Base-by-base conservation (phyloP, 1,140 invertebrate species). In the Drosophila repleta region DNA sequence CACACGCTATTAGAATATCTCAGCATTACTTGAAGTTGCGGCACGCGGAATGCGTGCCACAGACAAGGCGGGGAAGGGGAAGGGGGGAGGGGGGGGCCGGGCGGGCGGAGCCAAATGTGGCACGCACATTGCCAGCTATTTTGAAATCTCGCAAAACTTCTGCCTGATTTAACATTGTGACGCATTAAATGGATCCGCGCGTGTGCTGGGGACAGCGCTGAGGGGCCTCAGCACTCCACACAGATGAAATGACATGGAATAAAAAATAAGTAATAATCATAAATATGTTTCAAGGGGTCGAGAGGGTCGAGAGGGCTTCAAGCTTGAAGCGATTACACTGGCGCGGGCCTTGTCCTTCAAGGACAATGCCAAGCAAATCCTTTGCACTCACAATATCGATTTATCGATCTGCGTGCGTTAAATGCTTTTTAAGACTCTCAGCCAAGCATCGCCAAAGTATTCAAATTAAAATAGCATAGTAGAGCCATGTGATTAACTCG, bases 1-100 rank as follows among this genome's bases (percentile, higher is more conserved):
- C 69, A 77, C 79, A 74, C 55, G 79, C 79, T 74, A 82, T 77
- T 81, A 82, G 79, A 81, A 81, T 82, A 82, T 82, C 74, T 78
- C 79, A 69, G 74, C 63, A 74, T 81, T 81, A 74, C 60, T 69
- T 63, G 29, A 39, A 63, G 58, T 56, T 69, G 66, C 24, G 49
- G 51, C 60, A 56, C 68, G 69, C 68, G 55, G 53, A 71, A 41
- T 29, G 49, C 57, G 29, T 29, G 26, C 41, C 35, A 18, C 35
- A 13, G 24, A 8, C 37, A 7, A 0, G n/a, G 21, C 29, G n/a
- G 10, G 26, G 39, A n/a, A 1, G n/a, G n/a, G n/a, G n/a, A 11
- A 26, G 2, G 7, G 8, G 55, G 5, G 17, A 4, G 17, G 5
- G 26, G n/a, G 15, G 7, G 8, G 55, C 7, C 13, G 4, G 17